phyloP scores from a whole-genome alignment of 2,888 invertebrate species.

The Thelaira solivaga region DNA sequence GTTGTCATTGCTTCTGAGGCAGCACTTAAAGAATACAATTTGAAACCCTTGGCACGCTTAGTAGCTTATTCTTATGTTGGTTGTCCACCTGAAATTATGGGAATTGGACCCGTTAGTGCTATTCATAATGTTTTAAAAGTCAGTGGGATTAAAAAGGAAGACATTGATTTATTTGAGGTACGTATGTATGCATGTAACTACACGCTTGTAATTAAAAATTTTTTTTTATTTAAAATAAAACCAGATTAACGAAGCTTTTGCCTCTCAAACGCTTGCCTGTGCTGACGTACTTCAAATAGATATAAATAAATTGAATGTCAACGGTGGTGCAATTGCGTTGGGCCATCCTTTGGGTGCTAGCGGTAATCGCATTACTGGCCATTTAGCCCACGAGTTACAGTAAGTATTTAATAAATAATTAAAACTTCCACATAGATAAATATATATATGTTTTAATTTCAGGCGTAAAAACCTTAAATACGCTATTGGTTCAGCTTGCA shows the following conservation, averaged over 20 bases:
- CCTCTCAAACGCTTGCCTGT: constrained; percentile 94
- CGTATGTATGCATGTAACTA: neutral
- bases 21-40: constrained; percentile 86
- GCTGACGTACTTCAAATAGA: constrained; percentile 92
- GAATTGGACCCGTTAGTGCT: constrained; percentile 96
- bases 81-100: constrained; percentile 98
- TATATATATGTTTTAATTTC: constrained; percentile 19
- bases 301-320: constrained; percentile 91
- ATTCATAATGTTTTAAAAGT: constrained; percentile 90
- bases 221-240: constrained; percentile 72
- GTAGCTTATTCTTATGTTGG: constrained; percentile 95
- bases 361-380: constrained; percentile 93
- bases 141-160: constrained; percentile 87
- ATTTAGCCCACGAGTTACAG: constrained; percentile 94
- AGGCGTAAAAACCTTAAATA: constrained; percentile 91
- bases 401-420: constrained; percentile 74
- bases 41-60: constrained; percentile 93
- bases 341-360: constrained; percentile 99
- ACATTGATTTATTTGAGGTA: constrained; percentile 96
- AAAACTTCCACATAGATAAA: neutral
- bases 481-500: constrained; percentile 97
- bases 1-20: constrained; percentile 94
- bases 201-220: no score
- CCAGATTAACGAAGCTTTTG: constrained; percentile 98
- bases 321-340: constrained; percentile 97